Evolutionary conservation across 2,113 vertebrate genomes (phyloP).

Genomic region (Fregetta grallaria): DNA sequence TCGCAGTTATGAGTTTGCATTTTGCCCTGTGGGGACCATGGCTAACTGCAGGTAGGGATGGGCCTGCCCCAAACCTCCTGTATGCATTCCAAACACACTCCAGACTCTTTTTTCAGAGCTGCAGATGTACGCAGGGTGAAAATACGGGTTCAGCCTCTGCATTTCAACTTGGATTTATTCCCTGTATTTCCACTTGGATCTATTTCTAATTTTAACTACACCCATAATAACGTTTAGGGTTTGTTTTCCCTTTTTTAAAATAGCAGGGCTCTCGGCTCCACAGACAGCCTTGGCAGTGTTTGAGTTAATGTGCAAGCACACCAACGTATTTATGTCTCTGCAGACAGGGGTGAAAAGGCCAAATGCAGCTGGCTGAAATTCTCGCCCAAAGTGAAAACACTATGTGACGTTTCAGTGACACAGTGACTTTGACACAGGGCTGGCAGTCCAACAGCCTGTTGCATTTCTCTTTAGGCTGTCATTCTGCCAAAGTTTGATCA

Average conservation of each 20-base stretch:
- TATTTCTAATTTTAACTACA: slow-evolving; percentile 41
- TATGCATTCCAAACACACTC: background rate
- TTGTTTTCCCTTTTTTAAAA: slow-evolving; percentile 2
- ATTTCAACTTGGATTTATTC: slow-evolving; percentile 6
- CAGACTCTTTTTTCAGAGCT: background rate
- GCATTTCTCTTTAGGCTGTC: background rate
- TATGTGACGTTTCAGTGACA: background rate
- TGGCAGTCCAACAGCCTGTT: background rate
- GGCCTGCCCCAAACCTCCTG: background rate
- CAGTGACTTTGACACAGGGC: background rate
- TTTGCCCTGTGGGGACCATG: background rate
- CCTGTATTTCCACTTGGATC: background rate
- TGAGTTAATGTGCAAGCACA: background rate
- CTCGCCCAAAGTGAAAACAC: background rate
- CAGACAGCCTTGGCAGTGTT: background rate
- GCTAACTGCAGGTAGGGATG: background rate
- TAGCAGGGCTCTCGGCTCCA: background rate
- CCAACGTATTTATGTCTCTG: background rate
- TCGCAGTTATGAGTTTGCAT: background rate
- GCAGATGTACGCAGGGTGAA: background rate
- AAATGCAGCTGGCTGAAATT: background rate
- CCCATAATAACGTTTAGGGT: background rate
- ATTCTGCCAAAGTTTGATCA: background rate
- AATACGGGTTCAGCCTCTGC: background rate
- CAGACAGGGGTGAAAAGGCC: slow-evolving; percentile 9